Evolutionary conservation across 2,888 invertebrate species (phyloP), one percentile per base, ranked within the genome.

Genomic region (Chelonus formosanus): DNA sequence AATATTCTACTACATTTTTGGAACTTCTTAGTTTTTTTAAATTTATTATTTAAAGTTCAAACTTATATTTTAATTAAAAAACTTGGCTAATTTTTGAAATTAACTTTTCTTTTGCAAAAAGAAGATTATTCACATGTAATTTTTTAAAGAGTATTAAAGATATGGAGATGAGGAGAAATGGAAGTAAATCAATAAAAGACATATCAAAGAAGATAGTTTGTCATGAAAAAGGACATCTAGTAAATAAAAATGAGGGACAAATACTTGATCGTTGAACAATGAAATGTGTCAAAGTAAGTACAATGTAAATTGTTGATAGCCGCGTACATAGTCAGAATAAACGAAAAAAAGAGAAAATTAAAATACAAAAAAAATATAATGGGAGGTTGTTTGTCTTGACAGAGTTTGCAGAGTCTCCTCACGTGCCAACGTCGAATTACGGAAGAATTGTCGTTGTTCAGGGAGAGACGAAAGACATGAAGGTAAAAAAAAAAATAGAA

Each of bases 361-460:
- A 40, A 52, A 56, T 48, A 59, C 67, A 62, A 36, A 64, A 61
- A 45, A 61, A 36, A 59, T 56, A 36, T 34, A 57, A 47, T 60
- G 48, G 53, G 50, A 45, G 58, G 35, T 53, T 71, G 71, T 72
- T 63, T 65, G 68, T 48, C 58, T 68, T 63, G 54, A 67, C 59
- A 71, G 35, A 72, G 75, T 80, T 80, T 78, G 73, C 76, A 74
- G 73, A 81, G 78, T 81, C 80, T 64, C 72, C 74, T 81, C 81
- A 80, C 80, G 80, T 77, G 78, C 76, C 75, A 72, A 73, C 78
- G 75, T 73, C 77, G 79, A 80, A 80, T 79, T 76, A 73, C 75
- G 67, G 65, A 71, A 72, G 70, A 70, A 60, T 60, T 54, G 47
- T 54, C 61, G 53, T 47, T 61, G 61, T 53, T 53, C 47, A 64